Percentiles rank a stretch among this genome's conserved stretches.
Evolutionary conservation across 2,888 invertebrate genomes (phyloP).

Genomic region (Amphipyra tragopoginis): DNA sequence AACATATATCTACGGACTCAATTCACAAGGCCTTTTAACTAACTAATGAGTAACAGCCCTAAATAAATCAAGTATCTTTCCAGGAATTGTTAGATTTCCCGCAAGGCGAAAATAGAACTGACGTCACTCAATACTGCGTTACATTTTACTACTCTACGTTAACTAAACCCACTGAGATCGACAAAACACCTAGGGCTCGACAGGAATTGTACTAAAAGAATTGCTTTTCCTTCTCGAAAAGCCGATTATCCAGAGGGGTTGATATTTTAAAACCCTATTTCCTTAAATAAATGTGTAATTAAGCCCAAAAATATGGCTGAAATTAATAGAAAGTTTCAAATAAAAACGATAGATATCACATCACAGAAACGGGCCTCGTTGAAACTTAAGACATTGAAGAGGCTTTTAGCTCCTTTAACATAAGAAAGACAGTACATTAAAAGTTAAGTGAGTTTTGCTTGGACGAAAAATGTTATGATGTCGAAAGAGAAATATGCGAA

Average conservation of each 20-base stretch:
- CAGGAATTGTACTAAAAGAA: conserved; percentile 52
- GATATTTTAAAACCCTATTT: conserved; percentile 35
- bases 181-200: conserved; percentile 51
- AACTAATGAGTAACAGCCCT: conserved; percentile 28
- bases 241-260: conserved; percentile 37
- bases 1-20: conserved; percentile 6
- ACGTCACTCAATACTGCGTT: conserved; percentile 47
- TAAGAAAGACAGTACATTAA: conserved; percentile 46
- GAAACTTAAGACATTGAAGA: conserved; percentile 51
- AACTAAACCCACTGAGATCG: conserved; percentile 47
- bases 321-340: conserved; percentile 37
- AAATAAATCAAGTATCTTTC: conserved; percentile 53
- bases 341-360: conserved; percentile 42
- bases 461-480: conserved; percentile 25
- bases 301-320: conserved; percentile 26
- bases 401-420: conserved; percentile 43
- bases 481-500: conserved; percentile 35
- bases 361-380: conserved; percentile 23
- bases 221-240: conserved; percentile 33
- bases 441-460: conserved; percentile 42
- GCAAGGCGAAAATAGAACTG: conserved; percentile 45
- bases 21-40: conserved; percentile 20
- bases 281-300: conserved; percentile 38
- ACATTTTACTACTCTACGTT: conserved; percentile 52
- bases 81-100: conserved; percentile 50